phyloP scores from a whole-genome alignment of 2,113 vertebrate genomes.

The Cryptoleucopteryx plumbea region DNA sequence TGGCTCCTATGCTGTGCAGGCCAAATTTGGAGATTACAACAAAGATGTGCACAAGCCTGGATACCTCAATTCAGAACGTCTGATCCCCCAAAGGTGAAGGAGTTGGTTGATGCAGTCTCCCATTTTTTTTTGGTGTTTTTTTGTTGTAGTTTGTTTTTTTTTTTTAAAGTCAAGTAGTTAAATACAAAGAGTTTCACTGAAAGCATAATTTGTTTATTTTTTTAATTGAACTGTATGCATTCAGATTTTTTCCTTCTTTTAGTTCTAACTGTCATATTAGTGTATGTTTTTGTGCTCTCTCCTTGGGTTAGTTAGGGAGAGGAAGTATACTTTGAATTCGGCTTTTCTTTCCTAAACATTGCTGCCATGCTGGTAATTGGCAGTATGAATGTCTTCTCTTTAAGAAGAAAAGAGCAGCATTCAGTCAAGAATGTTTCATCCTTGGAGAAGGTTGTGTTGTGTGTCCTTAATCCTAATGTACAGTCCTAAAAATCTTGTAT shows the following conservation, averaged over 20 bases:
- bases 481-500: not conserved
- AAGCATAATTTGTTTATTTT: not conserved
- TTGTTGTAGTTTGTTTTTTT: not conserved
- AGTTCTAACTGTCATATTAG: not conserved
- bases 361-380: not conserved
- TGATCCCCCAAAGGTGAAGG: conserved; percentile 89
- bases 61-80: conserved; percentile 87
- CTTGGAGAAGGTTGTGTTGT: not conserved
- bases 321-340: not conserved
- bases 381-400: not conserved
- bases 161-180: not conserved
- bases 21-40: conserved; percentile 93
- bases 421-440: not conserved
- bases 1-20: conserved; percentile 93
- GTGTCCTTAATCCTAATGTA: not conserved
- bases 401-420: not conserved
- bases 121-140: too few species aligned
- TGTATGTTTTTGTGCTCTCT: not conserved
- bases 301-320: not conserved
- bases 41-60: conserved; percentile 85
- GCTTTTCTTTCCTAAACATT: not conserved
- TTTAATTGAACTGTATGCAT: not conserved
- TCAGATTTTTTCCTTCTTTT: not conserved
- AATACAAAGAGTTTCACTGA: not conserved
- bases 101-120: not conserved